Base-by-base conservation (phyloP, 2,888 invertebrate species). In the Euplagia quadripunctaria region DNA sequence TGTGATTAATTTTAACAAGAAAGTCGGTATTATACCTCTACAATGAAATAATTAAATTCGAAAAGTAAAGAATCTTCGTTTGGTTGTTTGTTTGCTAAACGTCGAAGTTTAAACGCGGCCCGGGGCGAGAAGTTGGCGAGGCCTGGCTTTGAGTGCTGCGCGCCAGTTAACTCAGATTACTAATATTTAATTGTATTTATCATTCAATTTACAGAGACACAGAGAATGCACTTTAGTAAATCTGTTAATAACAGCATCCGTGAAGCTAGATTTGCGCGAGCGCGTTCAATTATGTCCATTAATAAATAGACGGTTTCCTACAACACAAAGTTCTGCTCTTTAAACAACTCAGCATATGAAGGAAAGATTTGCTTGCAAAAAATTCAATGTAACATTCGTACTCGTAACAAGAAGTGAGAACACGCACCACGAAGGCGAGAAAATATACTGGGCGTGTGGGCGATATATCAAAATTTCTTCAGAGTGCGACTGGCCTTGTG, bases 1-100 rank as follows among this genome's bases (percentile, higher is more conserved):
- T 83, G 71, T 83, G 82, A 86, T 87, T 87, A 85, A 87, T 87
- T 87, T 82, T 65, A 79, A 83, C 79, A 84, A 84, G 80, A 83
- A 82, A 84, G 78, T 74, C 72, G 71, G 73, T 70, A 72, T 86
- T 80, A 84, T 83, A 77, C 76, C 82, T 84, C 82, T 80, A 75
- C 81, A 87, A 79, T 84, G 74, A 83, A 82, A 83, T 87, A 86
- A 88, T 87, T 85, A 84, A 83, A 87, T 86, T 86, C 82, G 68
- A 49, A 80, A 82, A 77, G 80, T 80, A 79, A 79, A 82, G 77
- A 80, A 81, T 67, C 51, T 67, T 70, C 55, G 20, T 70, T 76
- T 85, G 82, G 31, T 31, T n/a, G n/a, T 86, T 85, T 88, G 86
- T 86, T 86, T 83, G 83, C 78, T 73, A 70, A 84, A 81, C 81